Conservation (phyloP, 2,113 vertebrate species). For the Atractosteus spatula region DNA sequence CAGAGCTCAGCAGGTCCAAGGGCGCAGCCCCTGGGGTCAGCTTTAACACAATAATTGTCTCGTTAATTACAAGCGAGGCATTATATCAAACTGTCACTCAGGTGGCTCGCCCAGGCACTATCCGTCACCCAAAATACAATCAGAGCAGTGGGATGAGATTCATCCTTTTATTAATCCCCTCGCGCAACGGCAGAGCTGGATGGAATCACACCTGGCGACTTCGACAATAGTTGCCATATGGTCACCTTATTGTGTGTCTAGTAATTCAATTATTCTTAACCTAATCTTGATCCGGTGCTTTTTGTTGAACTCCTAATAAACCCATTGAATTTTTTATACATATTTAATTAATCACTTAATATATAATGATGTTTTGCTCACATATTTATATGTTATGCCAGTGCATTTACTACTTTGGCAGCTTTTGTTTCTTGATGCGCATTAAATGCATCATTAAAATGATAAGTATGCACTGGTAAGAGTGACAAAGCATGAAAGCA, state of each 20-base stretch:
- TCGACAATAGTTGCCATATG: conserved; percentile 5
- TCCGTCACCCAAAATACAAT: conserved; percentile 60
- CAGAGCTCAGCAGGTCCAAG: conserved; percentile 44
- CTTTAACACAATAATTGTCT: conserved; percentile 62
- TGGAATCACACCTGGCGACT: background rate
- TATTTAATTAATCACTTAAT: background rate
- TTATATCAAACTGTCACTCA: conserved; percentile 66
- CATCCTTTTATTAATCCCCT: background rate
- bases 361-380: too few relatives aligned
- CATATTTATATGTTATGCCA: too few relatives aligned
- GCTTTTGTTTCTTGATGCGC: too few relatives aligned
- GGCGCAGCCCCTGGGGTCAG: conserved; percentile 53
- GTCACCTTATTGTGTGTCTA: background rate
- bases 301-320: too few relatives aligned
- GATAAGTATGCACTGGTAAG: too few relatives aligned
- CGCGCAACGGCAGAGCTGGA: background rate
- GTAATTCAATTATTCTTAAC: background rate
- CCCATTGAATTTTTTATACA: too few relatives aligned
- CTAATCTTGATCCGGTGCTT: background rate
- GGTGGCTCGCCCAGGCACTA: conserved; percentile 46
- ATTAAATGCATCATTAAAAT: too few relatives aligned
- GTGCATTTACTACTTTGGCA: too few relatives aligned
- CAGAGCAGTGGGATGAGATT: conserved; percentile 22
- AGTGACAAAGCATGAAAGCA: too few relatives aligned
- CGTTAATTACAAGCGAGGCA: conserved; percentile 70